Evolutionary conservation across 2,797 vertebrate genomes (phyloP), one percentile per base, ranked within the genome.

Genomic region (Iguana delicatissima): DNA sequence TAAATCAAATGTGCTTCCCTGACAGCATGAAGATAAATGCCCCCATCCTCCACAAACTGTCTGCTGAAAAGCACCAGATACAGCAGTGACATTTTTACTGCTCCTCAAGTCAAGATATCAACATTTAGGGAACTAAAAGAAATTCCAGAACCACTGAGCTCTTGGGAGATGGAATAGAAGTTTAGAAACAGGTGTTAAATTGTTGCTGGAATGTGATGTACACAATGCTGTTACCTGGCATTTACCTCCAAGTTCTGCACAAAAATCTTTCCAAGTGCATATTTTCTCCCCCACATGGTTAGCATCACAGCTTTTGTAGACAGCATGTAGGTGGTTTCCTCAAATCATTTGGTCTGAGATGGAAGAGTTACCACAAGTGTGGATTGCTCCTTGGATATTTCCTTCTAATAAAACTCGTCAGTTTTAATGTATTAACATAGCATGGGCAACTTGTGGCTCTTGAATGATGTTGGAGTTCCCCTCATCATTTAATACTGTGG

Each of bases 1-100:
- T 94, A 96, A 95, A 96, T 95, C 91, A 96, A 90, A 87, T 76
- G 89, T 57, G 69, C 95, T 96, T 92, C 93, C 92, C 26, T 92
- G 93, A 69, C 2, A 35, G 52, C 81, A 88, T 10, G 94, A 94
- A 94, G 89, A 96, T 95, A 1, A 89, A 95, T 94, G 74, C 81
- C n/a, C 69, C 88, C 85, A 83, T 95, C 86, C 80, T 83, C 73
- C 50, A 86, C 62, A 91, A 20, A 91, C 69, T 89, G 93, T 96
- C 80, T 52, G 42, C 84, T 96, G 93, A 96, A 95, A 92, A 95
- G 91, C 77, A 93, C 89, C 93, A 96, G 94, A 90, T 93, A 46
- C 90, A 82, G 90, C 86, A 82, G 80, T 8, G 94, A 92, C 90
- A 73, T 93, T 96, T 96, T 96, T 96, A 95, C 79, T 93, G 20